phyloP scores from a whole-genome alignment of 2,797 vertebrate species.

The Halcyon badia region DNA sequence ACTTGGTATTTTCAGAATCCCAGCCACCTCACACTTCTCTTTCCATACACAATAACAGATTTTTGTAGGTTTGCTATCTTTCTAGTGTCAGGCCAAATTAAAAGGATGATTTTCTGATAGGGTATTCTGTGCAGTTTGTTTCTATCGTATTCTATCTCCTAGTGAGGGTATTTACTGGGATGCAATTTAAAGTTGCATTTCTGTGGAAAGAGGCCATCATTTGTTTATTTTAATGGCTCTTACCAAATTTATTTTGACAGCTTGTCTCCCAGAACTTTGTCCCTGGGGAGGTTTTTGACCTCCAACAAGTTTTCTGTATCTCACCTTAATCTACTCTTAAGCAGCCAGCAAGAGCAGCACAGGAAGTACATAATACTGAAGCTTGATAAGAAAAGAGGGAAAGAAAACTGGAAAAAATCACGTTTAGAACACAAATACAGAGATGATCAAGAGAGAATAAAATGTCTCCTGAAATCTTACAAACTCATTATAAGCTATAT shows the following conservation, averaged over 20 bases:
- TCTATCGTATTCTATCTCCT: neutral
- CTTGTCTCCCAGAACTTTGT: conserved; percentile 10
- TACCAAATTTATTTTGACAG: conserved; percentile 55
- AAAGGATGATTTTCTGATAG: conserved; percentile 7
- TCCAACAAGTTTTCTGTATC: conserved; percentile 14
- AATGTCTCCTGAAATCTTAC: neutral
- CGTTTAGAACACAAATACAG: neutral
- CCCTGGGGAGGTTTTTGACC: conserved; percentile 39
- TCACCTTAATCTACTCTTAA: conserved; percentile 28
- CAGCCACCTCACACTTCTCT: neutral
- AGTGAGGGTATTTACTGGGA: neutral
- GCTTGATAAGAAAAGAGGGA: neutral
- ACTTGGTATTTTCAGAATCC: neutral
- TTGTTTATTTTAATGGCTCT: conserved; percentile 45
- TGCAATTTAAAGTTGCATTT: neutral
- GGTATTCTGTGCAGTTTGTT: neutral
- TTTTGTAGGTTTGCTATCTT: neutral
- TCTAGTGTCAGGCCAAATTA: neutral
- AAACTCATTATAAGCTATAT: neutral
- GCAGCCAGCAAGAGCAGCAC: neutral
- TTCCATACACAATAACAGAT: neutral
- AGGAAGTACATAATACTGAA: neutral
- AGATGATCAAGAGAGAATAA: neutral
- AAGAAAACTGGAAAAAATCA: neutral
- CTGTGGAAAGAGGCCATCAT: neutral